Evolutionary conservation across 2,797 vertebrate genomes (phyloP).

Genomic region (Artibeus jamaicensis): DNA sequence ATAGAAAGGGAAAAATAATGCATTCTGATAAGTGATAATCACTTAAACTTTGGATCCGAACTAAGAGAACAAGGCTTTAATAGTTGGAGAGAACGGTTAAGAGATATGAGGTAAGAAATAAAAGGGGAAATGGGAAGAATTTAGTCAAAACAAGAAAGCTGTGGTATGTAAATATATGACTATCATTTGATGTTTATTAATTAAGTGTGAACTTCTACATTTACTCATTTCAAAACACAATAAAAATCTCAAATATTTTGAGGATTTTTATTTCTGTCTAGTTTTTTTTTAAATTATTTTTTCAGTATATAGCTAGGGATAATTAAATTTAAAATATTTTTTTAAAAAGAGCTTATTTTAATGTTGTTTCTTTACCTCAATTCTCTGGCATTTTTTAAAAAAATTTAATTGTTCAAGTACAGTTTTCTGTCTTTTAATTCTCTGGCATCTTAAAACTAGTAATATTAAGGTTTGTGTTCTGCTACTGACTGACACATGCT

Average conservation of each 20-base stretch:
- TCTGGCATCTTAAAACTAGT: background rate
- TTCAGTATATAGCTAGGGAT: background rate
- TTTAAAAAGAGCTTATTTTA: background rate
- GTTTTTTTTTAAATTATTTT: background rate
- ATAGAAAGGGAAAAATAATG: background rate
- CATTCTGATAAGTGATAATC: background rate
- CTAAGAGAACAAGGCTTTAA: background rate
- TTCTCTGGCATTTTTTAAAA: background rate
- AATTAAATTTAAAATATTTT: background rate
- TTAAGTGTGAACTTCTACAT: conserved; percentile 26
- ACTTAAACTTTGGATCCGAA: background rate
- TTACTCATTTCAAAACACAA: background rate
- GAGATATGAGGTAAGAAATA: background rate
- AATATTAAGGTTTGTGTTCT: conserved; percentile 2
- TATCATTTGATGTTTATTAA: conserved; percentile 2
- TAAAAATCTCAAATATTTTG: background rate
- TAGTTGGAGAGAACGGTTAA: background rate
- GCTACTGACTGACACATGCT: background rate
- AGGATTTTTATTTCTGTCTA: background rate
- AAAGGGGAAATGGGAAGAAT: background rate
- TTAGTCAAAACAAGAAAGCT: background rate
- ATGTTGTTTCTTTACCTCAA: background rate
- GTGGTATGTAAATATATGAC: background rate
- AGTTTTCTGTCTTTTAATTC: background rate
- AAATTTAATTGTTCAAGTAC: no score